These are phyloP conservation scores for Pan paniscus DNA, from an alignment of 2,113 vertebrate genomes.

Conservation along the genomic window DNA sequence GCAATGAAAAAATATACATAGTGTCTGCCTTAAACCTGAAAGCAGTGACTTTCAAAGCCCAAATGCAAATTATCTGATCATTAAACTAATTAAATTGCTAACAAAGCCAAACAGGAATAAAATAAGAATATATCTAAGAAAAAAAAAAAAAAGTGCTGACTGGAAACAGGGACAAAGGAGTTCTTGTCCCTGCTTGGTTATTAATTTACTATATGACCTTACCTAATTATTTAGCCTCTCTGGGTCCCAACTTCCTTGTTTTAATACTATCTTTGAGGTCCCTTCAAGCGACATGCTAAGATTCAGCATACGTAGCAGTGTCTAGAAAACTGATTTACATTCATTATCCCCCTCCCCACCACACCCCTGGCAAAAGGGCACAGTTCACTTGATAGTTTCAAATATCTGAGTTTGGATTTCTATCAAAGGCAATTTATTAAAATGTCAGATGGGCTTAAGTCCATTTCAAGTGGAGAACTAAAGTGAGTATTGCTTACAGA, in stretches of 20 bases:
- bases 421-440: conserved; percentile 47
- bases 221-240: conserved; percentile 61
- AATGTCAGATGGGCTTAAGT: conserved; percentile 42
- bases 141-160: neutral
- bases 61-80: conserved; percentile 28
- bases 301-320: neutral
- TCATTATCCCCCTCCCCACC: neutral
- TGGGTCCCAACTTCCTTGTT: conserved; percentile 40
- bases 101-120: conserved; percentile 46
- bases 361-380: neutral
- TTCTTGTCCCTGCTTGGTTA: conserved; percentile 25
- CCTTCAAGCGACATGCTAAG: neutral
- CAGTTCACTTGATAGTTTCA: conserved; percentile 43
- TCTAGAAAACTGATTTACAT: neutral
- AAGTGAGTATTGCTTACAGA: conserved; percentile 40
- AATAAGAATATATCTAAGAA: neutral
- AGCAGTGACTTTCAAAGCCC: neutral
- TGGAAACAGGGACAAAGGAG: conserved; percentile 53
- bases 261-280: conserved; percentile 49
- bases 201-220: conserved; percentile 56
- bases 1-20: neutral
- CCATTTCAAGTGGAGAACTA: conserved; percentile 3
- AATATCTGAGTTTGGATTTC: conserved; percentile 34
- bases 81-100: conserved; percentile 48
- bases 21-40: neutral